Percentiles rank a stretch among this genome's conserved stretches.
These are phyloP conservation scores for Podabrus alpinus DNA, from an alignment of 2,888 invertebrate genomes.

Conservation along the genomic window DNA sequence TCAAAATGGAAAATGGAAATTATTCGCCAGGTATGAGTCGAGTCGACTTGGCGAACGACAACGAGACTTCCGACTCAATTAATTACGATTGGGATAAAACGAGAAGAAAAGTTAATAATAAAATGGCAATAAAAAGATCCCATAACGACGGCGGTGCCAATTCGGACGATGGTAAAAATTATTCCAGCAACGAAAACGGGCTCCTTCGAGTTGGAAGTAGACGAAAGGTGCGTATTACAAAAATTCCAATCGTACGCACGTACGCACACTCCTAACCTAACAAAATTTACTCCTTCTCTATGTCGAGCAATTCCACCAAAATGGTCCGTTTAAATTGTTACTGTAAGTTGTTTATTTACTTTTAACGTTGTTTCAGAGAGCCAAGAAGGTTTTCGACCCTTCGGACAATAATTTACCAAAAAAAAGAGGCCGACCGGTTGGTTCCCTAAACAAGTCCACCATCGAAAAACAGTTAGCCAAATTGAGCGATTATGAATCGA, in stretches of 20 bases:
- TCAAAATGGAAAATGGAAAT: slow-evolving; percentile 70
- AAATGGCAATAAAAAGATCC: slow-evolving; percentile 13
- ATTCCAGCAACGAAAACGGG: slow-evolving; percentile 25
- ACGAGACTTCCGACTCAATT: background rate
- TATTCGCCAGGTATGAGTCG: slow-evolving; percentile 61
- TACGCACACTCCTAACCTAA: slow-evolving; percentile 3
- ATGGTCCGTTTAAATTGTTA: background rate
- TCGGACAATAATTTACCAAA: slow-evolving; percentile 80
- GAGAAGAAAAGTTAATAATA: background rate
- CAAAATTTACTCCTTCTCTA: background rate
- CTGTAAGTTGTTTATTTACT: background rate
- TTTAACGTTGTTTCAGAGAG: slow-evolving; percentile 59
- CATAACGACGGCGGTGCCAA: slow-evolving; percentile 17
- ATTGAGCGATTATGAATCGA: slow-evolving; percentile 41
- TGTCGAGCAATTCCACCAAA: background rate
- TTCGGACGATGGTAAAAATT: slow-evolving; percentile 29
- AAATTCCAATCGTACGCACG: background rate
- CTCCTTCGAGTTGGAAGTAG: slow-evolving; percentile 62
- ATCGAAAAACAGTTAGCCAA: slow-evolving; percentile 58
- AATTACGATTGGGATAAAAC: background rate
- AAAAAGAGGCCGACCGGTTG: slow-evolving; percentile 70
- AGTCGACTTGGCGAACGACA: slow-evolving; percentile 31
- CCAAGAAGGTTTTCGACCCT: slow-evolving; percentile 84
- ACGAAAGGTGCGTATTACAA: slow-evolving; percentile 56
- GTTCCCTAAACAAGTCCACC: slow-evolving; percentile 64